Base-by-base conservation (phyloP, 1,140 invertebrate genomes). In the Papilio aristodemus region DNA sequence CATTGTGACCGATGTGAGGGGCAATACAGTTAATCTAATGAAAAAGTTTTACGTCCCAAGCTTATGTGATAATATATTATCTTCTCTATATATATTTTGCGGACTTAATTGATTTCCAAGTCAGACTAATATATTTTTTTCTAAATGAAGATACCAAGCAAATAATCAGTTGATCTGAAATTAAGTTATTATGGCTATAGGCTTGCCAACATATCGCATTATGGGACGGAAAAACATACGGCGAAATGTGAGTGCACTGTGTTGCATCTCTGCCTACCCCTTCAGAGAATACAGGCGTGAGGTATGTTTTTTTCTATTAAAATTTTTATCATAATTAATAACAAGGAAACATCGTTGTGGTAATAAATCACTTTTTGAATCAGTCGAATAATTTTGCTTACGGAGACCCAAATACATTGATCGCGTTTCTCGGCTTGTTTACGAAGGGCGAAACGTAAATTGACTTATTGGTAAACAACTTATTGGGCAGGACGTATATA, bases 1-100 rank as follows among this genome's bases (percentile, higher is more conserved):
- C 59, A 59, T 62, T 39, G 59, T 62, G 59, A 62, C 14, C 9
- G n/a, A 37, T 60, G n/a, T 60, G 37, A 36, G 32, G 59, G 59
- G 38, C 27, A 59, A 37, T 37, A 36, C 13, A 4, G 59, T 62
- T 62, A 39, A 59, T 59, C 32, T 59, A 36, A 62, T 38, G 59
- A 62, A 62, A 62, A 17, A 62, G 14, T 62, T 62, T 62, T 62
- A 62, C 17, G 14, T 17, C 36, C 13, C 14, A 62, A 59, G 7
- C 17, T 9, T 38, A 11, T 38, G 36, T 17, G n/a, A n/a, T 57
- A 22, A 11, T 13, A 36, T 59, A 59, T 4, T 14, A 36, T 36
- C n/a, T 14, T 36, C 57, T 36, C 25, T 13, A 10, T 13, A 4
- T 22, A 54, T 54, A 11, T 54, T 22, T 22, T 11, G 19, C 22